A percentile compares a stretch with the other conserved stretches of the same genome.
These are phyloP conservation scores for Drosophila lacertosa DNA, from an alignment of 1,140 invertebrate genomes.

Conservation along the genomic window DNA sequence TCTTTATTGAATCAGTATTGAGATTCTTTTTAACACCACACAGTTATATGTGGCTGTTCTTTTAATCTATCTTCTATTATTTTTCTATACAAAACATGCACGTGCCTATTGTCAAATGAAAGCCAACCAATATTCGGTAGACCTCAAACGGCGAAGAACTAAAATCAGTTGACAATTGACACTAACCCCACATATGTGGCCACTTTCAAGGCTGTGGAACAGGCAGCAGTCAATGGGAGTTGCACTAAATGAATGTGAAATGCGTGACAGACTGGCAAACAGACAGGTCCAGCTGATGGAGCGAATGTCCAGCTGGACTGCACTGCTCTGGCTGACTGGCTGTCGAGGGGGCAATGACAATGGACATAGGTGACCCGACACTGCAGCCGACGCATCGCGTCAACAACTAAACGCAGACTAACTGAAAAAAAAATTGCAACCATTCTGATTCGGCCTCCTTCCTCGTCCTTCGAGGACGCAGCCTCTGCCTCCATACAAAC, in stretches of 20 bases:
- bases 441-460: constrained; percentile 27
- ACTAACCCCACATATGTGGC: constrained; percentile 16
- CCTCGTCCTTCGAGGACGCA: background rate
- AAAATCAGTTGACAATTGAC: background rate
- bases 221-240: background rate
- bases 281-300: constrained; percentile 33
- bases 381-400: constrained; percentile 50
- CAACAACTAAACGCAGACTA: constrained; percentile 75
- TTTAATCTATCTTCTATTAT: background rate
- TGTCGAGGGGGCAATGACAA: constrained; percentile 7
- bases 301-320: constrained; percentile 22
- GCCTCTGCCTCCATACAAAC: constrained; percentile 7
- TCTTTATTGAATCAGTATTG: no score
- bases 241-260: constrained; percentile 42
- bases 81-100: background rate
- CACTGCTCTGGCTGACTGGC: constrained; percentile 2
- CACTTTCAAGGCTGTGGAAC: constrained; percentile 23
- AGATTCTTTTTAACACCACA: no score
- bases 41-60: no score
- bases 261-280: constrained; percentile 41
- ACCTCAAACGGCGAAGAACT: background rate
- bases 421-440: constrained; percentile 44
- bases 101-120: background rate
- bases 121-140: background rate
- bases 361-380: constrained; percentile 32